Percentiles rank a stretch among this genome's conserved stretches.
Evolutionary conservation across 2,888 invertebrate genomes (phyloP).

Genomic region (Cylindroiulus punctatus): DNA sequence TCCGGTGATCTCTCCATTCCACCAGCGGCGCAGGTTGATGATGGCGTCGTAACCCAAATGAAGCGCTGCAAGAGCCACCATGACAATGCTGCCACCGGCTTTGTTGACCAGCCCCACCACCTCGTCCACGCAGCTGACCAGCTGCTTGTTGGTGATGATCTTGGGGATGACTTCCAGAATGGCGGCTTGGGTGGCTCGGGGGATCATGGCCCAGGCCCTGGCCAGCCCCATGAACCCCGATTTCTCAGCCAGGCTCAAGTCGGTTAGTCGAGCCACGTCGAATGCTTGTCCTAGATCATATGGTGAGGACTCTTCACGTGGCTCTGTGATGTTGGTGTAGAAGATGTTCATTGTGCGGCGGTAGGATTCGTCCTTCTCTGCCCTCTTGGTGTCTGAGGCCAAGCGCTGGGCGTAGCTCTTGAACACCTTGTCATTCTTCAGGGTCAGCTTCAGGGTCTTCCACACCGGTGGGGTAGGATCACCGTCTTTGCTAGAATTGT

Average conservation of each 20-base stretch:
- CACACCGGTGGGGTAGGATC: constrained; percentile 8
- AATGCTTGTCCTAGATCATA: neutral
- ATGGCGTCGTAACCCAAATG: neutral
- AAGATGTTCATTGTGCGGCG: neutral
- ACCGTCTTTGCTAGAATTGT: neutral
- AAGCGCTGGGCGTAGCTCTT: constrained; percentile 45
- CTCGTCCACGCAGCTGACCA: constrained; percentile 10
- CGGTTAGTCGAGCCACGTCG: neutral
- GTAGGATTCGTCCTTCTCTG: constrained; percentile 42
- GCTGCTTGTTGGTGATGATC: constrained; percentile 29
- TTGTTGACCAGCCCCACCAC: constrained; percentile 41
- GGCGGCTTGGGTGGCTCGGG: neutral
- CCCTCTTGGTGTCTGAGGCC: constrained; percentile 47
- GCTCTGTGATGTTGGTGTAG: neutral
- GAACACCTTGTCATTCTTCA: neutral
- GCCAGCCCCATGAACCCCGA: constrained; percentile 5
- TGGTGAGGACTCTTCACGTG: neutral
- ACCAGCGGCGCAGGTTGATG: neutral
- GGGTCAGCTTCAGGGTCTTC: constrained; percentile 26
- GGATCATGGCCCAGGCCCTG: constrained; percentile 35
- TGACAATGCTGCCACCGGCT: constrained; percentile 34
- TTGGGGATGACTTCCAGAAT: constrained; percentile 35
- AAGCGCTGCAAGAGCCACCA: neutral
- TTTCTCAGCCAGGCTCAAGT: neutral
- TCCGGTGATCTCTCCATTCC: constrained; percentile 31